These are phyloP conservation scores for Toxotes lorentzi DNA, from an alignment of 2,797 vertebrate species.

Conservation along the genomic window DNA sequence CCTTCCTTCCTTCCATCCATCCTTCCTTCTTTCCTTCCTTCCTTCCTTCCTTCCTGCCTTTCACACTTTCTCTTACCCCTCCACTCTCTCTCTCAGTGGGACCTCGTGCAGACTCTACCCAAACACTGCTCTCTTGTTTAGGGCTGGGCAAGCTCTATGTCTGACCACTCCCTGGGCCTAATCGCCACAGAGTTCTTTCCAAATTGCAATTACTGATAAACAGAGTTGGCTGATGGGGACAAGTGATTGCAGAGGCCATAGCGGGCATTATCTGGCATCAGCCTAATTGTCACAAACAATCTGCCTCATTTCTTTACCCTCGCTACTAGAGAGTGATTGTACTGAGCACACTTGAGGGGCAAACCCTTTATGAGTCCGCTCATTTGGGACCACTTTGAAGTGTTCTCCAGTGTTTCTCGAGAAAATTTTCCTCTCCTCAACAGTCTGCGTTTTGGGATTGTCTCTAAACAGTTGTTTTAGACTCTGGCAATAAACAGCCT, in stretches of 20 bases:
- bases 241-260: slow-evolving; percentile 77
- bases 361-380: slow-evolving; percentile 79
- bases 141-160: slow-evolving; percentile 77
- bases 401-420: slow-evolving; percentile 75
- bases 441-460: slow-evolving; percentile 71
- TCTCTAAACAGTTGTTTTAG: slow-evolving; percentile 79
- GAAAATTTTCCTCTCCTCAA: slow-evolving; percentile 53
- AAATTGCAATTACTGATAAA: slow-evolving; percentile 88
- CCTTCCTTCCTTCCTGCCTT: slow-evolving; percentile 47
- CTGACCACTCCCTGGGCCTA: slow-evolving; percentile 83
- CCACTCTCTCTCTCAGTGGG: slow-evolving; percentile 66
- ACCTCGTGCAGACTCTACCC: slow-evolving; percentile 81
- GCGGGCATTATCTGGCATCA: slow-evolving; percentile 87
- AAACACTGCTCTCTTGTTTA: slow-evolving; percentile 87
- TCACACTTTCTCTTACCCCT: slow-evolving; percentile 42
- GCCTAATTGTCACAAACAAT: slow-evolving; percentile 88
- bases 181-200: slow-evolving; percentile 82
- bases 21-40: slow-evolving; percentile 29
- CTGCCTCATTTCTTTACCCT: slow-evolving; percentile 77
- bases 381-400: slow-evolving; percentile 86
- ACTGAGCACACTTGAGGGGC: slow-evolving; percentile 77
- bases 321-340: slow-evolving; percentile 70
- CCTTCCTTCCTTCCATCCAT: slow-evolving; percentile 19
- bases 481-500: slow-evolving; percentile 66
- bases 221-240: slow-evolving; percentile 83